Base-by-base conservation (phyloP, 2,113 vertebrate genomes). In the Ardeotis arabs region DNA sequence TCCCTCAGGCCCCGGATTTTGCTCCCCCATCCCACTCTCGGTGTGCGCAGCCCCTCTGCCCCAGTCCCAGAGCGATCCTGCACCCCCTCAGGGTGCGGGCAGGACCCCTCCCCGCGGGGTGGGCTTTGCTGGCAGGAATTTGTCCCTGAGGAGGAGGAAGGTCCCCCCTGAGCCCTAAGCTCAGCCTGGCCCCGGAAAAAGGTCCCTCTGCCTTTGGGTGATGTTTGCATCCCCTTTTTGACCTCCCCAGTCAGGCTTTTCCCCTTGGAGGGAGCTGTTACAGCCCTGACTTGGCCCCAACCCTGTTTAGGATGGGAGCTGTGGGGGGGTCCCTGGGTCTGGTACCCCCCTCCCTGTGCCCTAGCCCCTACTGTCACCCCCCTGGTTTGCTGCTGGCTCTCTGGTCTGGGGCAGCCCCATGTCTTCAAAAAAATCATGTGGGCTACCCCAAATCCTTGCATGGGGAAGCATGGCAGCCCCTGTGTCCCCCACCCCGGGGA, bases 61-160 rank as follows among this genome's bases (percentile, higher is more conserved):
- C 86, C 62, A 47, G 76, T 47, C 62, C 72, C 84, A 86, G 69
- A 80, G 94, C 0, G 10, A 92, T 80, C 90, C 83, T 4, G 28
- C 60, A 67, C 68, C 88, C 56, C 29, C 9, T 60, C 8, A 7
- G 55, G 67, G 68, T 93, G 83, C 0, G 4, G 88, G 79, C 69
- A 90, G 84, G 94, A 90, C 52, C 72, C 77, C 45, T 53, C 37
- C 68, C 85, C 4, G 0, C 5, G 13, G 72, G 75, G 68, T 80
- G 92, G 79, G 76, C 91, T 92, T 78, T 64, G 53, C 55, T 69
- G 89, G 60, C 80, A 52, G 67, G 92, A 90, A 35, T 39, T 87
- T 84, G 14, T 73, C 81, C 35, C 52, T 64, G 39, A 25, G 41
- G 44, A 53, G 76, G 37, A 80, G 47, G 59, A 68, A 60, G 31